A percentile compares a stretch with the other conserved stretches of the same genome.
Conservation (phyloP, 2,113 vertebrate genomes). For the Calidris pygmaea region DNA sequence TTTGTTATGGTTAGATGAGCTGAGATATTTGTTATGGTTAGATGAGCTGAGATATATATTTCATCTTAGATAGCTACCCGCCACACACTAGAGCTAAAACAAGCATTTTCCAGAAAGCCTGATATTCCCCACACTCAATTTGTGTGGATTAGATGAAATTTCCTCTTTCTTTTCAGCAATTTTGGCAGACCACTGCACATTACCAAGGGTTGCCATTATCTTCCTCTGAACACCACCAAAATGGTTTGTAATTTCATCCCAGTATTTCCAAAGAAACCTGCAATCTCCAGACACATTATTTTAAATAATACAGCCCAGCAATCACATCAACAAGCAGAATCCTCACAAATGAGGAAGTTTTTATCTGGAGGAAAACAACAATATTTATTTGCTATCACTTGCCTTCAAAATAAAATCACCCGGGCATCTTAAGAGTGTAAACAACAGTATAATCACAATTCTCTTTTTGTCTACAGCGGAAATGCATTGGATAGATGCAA, state of each 20-base stretch:
- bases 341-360: conserved; percentile 4
- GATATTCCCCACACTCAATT: conserved; percentile 12
- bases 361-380: neutral
- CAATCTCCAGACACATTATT: conserved; percentile 33
- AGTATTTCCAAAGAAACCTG: conserved; percentile 39
- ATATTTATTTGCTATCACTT: conserved; percentile 19
- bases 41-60: neutral
- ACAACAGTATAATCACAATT: neutral
- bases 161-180: conserved; percentile 52
- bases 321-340: conserved; percentile 34
- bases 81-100: neutral
- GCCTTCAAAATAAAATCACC: neutral
- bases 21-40: neutral
- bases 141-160: conserved; percentile 37
- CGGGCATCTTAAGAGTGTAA: neutral
- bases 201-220: conserved; percentile 53
- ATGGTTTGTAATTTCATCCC: conserved; percentile 55
- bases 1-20: neutral
- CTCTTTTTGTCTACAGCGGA: neutral
- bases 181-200: conserved; percentile 13
- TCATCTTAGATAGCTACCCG: conserved; percentile 14
- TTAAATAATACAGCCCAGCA: conserved; percentile 39
- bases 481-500: neutral
- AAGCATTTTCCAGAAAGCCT: conserved; percentile 11
- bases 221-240: neutral